These are phyloP conservation scores for Thalpophila matura DNA, from an alignment of 2,888 invertebrate genomes.

Conservation along the genomic window DNA sequence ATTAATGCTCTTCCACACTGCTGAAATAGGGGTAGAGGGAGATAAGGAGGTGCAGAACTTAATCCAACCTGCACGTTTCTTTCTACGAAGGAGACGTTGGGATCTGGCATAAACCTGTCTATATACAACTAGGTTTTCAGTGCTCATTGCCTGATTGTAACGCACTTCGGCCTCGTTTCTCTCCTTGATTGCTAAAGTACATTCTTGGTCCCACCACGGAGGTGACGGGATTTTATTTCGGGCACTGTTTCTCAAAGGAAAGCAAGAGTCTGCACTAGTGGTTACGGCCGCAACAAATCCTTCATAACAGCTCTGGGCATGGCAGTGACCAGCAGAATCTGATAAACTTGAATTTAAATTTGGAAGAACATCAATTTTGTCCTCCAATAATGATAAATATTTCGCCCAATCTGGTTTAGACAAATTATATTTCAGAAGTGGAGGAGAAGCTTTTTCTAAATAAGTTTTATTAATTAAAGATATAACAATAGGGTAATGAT, in stretches of 20 bases:
- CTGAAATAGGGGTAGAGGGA: background rate
- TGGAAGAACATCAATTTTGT: background rate
- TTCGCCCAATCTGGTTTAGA: background rate
- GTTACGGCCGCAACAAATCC: background rate
- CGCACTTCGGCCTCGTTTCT: background rate
- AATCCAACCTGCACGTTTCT: background rate
- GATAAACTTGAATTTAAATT: background rate
- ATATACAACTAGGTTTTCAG: background rate
- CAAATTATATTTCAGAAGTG: background rate
- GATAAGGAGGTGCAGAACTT: background rate
- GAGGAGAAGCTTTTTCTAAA: background rate
- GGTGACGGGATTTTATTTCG: background rate
- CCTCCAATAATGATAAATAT: background rate
- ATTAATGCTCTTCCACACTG: background rate
- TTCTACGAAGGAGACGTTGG: too few relatives aligned
- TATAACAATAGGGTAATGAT: background rate
- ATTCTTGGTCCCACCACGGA: background rate
- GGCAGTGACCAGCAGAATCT: background rate
- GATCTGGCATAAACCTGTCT: background rate
- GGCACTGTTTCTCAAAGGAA: too few relatives aligned
- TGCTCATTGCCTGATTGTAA: background rate
- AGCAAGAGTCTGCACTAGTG: background rate
- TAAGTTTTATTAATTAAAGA: too few relatives aligned
- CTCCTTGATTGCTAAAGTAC: background rate
- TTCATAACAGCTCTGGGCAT: too few relatives aligned